Base-by-base conservation (phyloP, 2,113 vertebrate genomes). In the Conger conger region DNA sequence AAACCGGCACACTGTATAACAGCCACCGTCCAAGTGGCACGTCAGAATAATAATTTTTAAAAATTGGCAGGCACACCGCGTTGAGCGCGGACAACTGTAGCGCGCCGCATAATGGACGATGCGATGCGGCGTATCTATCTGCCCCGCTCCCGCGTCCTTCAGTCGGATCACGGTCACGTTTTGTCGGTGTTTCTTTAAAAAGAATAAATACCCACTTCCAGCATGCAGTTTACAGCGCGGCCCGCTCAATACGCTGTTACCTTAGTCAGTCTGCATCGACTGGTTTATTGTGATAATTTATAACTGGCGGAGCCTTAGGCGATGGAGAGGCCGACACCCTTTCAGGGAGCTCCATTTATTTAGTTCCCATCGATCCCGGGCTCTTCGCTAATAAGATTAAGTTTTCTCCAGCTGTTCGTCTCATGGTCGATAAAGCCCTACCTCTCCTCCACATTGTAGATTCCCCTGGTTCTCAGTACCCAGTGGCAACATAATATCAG, bases 341-440 rank as follows among this genome's bases (percentile, higher is more conserved):
- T 84, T 53, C 50, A 80, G 83, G 57, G 36, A 36, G 38, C 36
- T 13, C 60, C 60, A 73, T 83, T 83, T 83, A 60, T 83, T 73
- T 83, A 73, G 82, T 54, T 76, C 82, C 63, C 68, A 83, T 83
- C 76, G 82, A 83, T 83, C n/a, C 63, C 38, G 38, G 40, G 82
- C 82, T 68, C 82, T 73, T n/a, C 35, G 60, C 82, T 83, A 73
- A 83, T 83, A 76, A 83, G 82, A 83, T 83, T 83, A 83, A 83
- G 60, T 83, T 83, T 63, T 63, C 82, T 30, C 63, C 30, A 38
- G 82, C 82, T 68, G 57, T 83, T 83, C 76, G 82, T 83, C 63
- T 83, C 54, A 73, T 40, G 82, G 68, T 83, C 82, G 68, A 83
- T 83, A 83, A 68, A 63, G 82, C 36, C 40, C 57, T 37, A 33